These are phyloP conservation scores for Papilio polytes DNA, from an alignment of 1,140 invertebrate species.

Conservation along the genomic window DNA sequence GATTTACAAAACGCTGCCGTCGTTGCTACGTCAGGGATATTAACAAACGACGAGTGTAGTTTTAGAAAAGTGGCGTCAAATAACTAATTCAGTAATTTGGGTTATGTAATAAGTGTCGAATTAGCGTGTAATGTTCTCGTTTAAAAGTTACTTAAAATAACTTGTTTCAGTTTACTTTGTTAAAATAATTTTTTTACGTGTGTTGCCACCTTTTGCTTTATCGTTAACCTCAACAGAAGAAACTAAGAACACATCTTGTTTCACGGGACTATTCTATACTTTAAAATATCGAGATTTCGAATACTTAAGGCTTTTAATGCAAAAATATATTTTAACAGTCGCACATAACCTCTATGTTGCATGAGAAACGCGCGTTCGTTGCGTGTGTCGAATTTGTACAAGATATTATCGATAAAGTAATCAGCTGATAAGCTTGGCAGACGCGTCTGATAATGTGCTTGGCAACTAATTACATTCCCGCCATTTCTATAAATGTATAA, in stretches of 20 bases:
- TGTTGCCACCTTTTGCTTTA: too few relatives aligned
- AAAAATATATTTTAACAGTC: too few relatives aligned
- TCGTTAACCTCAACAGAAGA: too few relatives aligned
- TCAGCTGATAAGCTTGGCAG: conserved; percentile 12
- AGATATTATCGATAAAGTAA: neutral
- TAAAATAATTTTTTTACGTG: neutral
- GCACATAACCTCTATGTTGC: neutral
- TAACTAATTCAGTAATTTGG: neutral
- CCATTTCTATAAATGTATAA: neutral
- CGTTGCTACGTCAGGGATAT: neutral
- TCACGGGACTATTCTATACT: too few relatives aligned
- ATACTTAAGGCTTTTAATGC: too few relatives aligned
- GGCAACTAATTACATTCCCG: neutral
- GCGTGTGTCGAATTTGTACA: neutral
- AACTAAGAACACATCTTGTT: too few relatives aligned
- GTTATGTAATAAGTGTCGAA: neutral
- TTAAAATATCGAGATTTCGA: too few relatives aligned
- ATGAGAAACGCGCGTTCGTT: neutral
- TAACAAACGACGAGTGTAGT: neutral
- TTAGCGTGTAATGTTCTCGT: neutral
- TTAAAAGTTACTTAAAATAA: neutral
- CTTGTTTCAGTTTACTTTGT: neutral
- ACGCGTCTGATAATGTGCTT: conserved; percentile 1
- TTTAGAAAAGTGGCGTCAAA: neutral
- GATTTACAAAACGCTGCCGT: neutral